Conservation (phyloP, 2,888 invertebrate genomes). For the Pachycephus smyrnensis region DNA sequence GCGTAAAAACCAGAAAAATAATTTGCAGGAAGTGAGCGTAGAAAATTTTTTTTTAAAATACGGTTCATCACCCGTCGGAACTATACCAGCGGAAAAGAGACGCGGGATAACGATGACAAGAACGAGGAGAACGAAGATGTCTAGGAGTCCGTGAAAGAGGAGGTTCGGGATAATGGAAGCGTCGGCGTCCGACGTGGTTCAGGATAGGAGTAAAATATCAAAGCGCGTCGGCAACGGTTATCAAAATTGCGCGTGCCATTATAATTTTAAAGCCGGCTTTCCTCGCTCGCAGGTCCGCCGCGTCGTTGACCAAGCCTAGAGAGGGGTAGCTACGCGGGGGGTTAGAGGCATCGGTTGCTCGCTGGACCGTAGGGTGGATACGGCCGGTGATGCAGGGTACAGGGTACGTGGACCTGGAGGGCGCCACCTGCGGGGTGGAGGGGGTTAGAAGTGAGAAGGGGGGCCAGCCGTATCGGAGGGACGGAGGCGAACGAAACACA, state of each 20-base stretch:
- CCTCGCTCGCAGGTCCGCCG: constrained; percentile 46
- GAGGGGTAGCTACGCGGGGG: constrained; percentile 25
- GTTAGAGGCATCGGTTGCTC: constrained; percentile 28
- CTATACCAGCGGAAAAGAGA: constrained; percentile 23
- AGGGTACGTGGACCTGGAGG: constrained; percentile 32
- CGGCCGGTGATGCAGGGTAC: constrained; percentile 32
- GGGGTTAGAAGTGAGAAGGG: no score
- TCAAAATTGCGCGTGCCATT: constrained; percentile 67
- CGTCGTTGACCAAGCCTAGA: constrained; percentile 38
- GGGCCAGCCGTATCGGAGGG: no score
- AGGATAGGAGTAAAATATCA: constrained; percentile 3
- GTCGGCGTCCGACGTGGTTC: constrained; percentile 35
- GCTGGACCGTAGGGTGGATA: no score
- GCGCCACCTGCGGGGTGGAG: constrained; percentile 47
- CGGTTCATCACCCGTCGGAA: no score
- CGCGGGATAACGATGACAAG: constrained; percentile 10
- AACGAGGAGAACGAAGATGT: constrained; percentile 7
- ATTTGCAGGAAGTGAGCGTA: no score
- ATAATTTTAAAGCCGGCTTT: constrained; percentile 66
- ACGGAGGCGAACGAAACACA: no score
- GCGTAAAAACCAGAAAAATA: no score
- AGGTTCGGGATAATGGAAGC: constrained; percentile 21
- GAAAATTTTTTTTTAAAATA: no score
- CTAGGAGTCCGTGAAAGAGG: constrained; percentile 12
- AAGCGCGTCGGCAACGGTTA: constrained; percentile 57